Base-by-base conservation (phyloP, 30 jellyfish, hydroid and myxozoan species). In the Cassiopea xamachana region DNA sequence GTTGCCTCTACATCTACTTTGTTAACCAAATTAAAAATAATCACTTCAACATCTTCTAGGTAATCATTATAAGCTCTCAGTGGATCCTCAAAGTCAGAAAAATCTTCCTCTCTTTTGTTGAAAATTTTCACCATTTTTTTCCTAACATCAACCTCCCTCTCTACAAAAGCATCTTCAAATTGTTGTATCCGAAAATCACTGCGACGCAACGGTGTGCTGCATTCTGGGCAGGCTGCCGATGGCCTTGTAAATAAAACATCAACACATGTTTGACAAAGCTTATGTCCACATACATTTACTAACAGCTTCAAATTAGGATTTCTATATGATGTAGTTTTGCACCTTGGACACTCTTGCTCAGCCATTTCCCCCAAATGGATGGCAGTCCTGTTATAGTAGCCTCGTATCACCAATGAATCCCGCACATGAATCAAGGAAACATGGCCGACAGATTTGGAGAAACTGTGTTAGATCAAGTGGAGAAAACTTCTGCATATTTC, bases 141-240 rank as follows among this genome's bases (percentile, higher is more conserved):
- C 64, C 99, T 72, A n/a, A 96, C 85, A 69, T 96, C 99, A 9
- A 96, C 97, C 73, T 96, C 99, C 76, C 87, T 85, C 78, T 96
- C 99, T n/a, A 96, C 98, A 61, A 83, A 60, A 15, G 96, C 91
- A 81, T 96, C 96, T 82, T 96, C 99, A 85, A 96, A 96, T 59
- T 92, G 97, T 60, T 93, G 98, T 69, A 88, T 79, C 64, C 99
- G 82, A 89, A 92, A 96, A 90, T 96, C 99, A 46, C 97, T 91
- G 60, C 98, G 86, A 89, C 99, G 76, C 89, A 96, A 81, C 19
- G 98, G 97, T 0, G 98, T 96, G 46, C 81, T 82, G 93, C 99
- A 96, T 77, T 96, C 98, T 13, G 97, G 97, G 72, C 99, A 96
- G 61, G 99, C 98, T 14, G 99, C 98, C 60, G 99, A 92, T 1